Evolutionary conservation across 2,113 vertebrate genomes (phyloP), one percentile per base, ranked within the genome.

Genomic region (Nibea albiflora): DNA sequence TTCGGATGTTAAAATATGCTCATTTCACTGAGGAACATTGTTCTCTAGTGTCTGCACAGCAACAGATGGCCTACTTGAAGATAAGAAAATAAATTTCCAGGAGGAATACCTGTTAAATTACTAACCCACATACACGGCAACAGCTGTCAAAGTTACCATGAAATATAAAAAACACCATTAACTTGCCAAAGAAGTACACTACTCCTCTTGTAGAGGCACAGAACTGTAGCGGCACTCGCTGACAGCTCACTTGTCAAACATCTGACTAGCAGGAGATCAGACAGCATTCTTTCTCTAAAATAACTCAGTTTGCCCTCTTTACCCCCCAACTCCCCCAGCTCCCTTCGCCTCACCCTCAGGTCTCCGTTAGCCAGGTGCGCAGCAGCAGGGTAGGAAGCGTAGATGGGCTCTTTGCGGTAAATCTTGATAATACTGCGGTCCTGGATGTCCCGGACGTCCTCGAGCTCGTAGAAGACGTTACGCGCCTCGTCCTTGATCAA

Each of bases 341-440:
- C 69, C 73, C 56, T 14, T 11, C 63, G 54, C 53, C 96, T 95
- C 94, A 99, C 98, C 96, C 98, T 95, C 88, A 99, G 96, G 92
- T 99, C 98, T 1, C 98, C 98, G 2, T 99, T 99, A 84, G 97
- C 96, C 93, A 99, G 96, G 89, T 99, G 98, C 0, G 97, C 95
- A 24, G 96, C 87, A 2, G 94, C 96, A 0, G 98, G 97, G 91
- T 99, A 99, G 0, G 98, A 97, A 42, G 97, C 96, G 0, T 99
- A 99, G 77, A 99, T 95, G 0, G 98, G 98, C 89, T 99, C 98
- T 93, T 99, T 99, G 68, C 98, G 94, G 81, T 96, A 99, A 88
- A 99, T 98, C 95, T 99, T 99, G 90, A 99, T 99, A 94, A 99
- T 97, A 83, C 98, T 99, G 73, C 98, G 96, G 94, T 99, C 98